Evolutionary conservation across 2,888 invertebrate genomes (phyloP).

Genomic region (Sericinus montela): DNA sequence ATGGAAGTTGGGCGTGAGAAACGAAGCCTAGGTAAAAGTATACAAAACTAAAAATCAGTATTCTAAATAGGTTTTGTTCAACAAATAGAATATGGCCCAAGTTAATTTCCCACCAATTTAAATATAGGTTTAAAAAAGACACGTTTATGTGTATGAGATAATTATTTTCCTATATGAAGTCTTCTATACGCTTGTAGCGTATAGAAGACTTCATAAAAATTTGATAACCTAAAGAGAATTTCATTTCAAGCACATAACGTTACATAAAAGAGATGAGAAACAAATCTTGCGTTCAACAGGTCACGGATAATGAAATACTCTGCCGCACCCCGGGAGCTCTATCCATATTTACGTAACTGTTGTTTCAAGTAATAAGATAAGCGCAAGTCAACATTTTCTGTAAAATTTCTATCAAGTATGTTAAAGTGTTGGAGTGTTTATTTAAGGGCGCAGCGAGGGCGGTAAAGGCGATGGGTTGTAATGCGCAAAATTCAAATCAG

Average conservation of each 20-base stretch:
- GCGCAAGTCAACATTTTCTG: constrained; percentile 49
- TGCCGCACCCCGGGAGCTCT: constrained; percentile 55
- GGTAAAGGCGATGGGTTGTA: constrained; percentile 47
- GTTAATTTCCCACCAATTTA: too few species aligned
- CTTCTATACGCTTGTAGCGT: too few species aligned
- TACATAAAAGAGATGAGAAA: constrained; percentile 57
- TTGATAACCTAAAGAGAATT: constrained; percentile 35
- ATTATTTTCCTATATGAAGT: background rate
- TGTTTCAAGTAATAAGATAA: constrained; percentile 62
- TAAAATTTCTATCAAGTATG: constrained; percentile 54
- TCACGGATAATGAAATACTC: constrained; percentile 72
- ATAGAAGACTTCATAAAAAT: constrained; percentile 27
- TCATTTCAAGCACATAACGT: constrained; percentile 35
- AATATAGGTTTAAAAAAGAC: too few species aligned
- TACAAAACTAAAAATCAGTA: constrained; percentile 34
- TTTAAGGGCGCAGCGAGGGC: constrained; percentile 38
- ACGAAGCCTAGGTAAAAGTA: constrained; percentile 46
- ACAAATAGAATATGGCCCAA: too few species aligned
- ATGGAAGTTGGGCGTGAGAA: constrained; percentile 66
- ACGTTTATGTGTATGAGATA: background rate
- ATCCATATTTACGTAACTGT: constrained; percentile 68
- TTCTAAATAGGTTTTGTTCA: too few species aligned
- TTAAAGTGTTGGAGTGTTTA: constrained; percentile 63
- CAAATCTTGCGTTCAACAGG: constrained; percentile 72
- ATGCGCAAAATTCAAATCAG: constrained; percentile 73